Evolutionary conservation across 64 coral and sea anemone species (phyloP), one percentile per base, ranked within the genome.

Genomic region (Trachythela sp.): DNA sequence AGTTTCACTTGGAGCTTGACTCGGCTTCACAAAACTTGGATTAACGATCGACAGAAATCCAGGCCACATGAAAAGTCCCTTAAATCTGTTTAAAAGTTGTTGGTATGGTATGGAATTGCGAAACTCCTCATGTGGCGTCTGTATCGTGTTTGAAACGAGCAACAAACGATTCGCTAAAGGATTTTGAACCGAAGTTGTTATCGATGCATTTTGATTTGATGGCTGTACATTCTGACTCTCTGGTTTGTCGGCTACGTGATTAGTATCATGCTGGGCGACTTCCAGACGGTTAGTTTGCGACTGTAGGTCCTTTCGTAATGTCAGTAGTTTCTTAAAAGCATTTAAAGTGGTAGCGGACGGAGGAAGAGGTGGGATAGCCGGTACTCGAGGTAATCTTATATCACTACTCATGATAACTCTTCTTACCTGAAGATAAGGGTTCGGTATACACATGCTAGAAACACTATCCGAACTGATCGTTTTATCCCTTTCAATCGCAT

Each of bases 61-160:
- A 64, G 56, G 56, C 56, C 56, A 64, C 56, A 64, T 64, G 24
- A 64, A 64, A 64, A 64, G 56, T 64, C 56, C 56, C 22, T 64
- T 64, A 27, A 64, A 64, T 64, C 56, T 64, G 5, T 64, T 64
- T 22, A 64, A 64, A 64, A 64, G 56, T 27, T 24, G 15, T 27
- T 64, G 56, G 22, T 64, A 64, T 2, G 56, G 56, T 8, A 64
- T 26, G 8, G 56, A 64, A 64, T 64, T 64, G 8, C 56, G 56
- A 27, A 64, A 20, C 24, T 27, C 7, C 26, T 24, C 56, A 18
- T 64, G 20, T 18, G 56, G 20, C 5, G 56, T 20, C 24, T 64
- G 20, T 27, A 8, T 64, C 26, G 56, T 64, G 20, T 64, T 26
- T 20, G 56, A 64, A 6, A 64, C 56, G 56, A 64, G 56, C 26